Percentiles rank a stretch among this genome's conserved stretches.
These are phyloP conservation scores for Calyptomena viridis DNA, from an alignment of 2,113 vertebrate genomes.

Conservation along the genomic window DNA sequence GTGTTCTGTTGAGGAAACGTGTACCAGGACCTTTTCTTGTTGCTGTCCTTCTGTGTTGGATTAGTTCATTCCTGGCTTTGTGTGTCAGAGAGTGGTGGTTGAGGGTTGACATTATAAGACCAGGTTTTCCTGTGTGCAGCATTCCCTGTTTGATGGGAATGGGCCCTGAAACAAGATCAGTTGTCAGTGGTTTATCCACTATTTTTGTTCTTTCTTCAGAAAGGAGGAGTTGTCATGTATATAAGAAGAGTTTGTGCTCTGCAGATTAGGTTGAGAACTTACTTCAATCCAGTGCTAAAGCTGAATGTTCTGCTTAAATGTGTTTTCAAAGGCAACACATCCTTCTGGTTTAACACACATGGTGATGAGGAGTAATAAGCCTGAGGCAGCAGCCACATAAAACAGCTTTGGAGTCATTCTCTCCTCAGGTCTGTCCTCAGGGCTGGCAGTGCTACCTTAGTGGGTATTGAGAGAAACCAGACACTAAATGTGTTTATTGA, in stretches of 20 bases:
- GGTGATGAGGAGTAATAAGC: background rate
- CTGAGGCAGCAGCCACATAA: background rate
- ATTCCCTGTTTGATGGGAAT: background rate
- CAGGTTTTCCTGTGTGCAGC: background rate
- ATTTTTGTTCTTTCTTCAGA: background rate
- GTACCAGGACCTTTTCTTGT: background rate
- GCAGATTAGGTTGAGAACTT: background rate
- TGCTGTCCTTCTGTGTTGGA: background rate
- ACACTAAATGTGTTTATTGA: background rate
- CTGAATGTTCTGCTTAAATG: background rate
- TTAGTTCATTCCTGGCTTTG: background rate
- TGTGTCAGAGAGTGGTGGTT: background rate
- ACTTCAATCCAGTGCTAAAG: background rate
- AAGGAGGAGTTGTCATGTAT: background rate
- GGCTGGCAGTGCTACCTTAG: background rate
- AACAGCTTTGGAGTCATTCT: background rate
- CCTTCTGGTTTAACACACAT: background rate
- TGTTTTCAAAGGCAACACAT: background rate
- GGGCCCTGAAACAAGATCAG: background rate
- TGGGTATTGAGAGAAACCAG: background rate
- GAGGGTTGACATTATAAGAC: background rate
- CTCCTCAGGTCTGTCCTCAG: background rate
- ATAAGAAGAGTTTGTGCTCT: background rate
- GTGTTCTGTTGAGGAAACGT: background rate
- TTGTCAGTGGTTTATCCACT: background rate